A percentile compares a stretch with the other conserved stretches of the same genome.
Evolutionary conservation across 2,797 vertebrate species (phyloP).

Genomic region (Tangara arthus): DNA sequence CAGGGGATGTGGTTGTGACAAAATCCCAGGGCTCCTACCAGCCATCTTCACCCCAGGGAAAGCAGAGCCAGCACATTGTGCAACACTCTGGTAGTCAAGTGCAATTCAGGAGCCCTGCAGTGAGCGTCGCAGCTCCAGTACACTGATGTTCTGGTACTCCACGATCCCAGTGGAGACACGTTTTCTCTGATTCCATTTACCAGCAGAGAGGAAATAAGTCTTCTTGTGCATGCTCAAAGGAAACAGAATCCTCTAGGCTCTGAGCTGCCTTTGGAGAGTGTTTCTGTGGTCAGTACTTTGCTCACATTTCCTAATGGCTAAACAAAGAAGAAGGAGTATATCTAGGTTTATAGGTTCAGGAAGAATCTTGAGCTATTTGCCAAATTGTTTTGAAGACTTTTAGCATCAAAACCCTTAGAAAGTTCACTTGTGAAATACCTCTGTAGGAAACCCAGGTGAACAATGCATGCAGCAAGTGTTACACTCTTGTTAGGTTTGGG

Average conservation of each 20-base stretch:
- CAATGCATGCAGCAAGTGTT: background rate
- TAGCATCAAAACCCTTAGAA: background rate
- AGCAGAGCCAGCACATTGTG: background rate
- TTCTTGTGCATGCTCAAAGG: accelerated
- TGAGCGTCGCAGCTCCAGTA: accelerated
- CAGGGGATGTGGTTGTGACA: background rate
- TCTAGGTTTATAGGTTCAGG: background rate
- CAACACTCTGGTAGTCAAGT: background rate
- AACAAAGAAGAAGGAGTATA: background rate
- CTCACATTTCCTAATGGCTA: background rate
- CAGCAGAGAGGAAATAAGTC: background rate
- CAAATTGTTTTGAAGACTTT: background rate
- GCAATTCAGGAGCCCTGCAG: background rate
- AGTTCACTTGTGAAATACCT: slow-evolving; percentile 1
- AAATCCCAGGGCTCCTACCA: background rate
- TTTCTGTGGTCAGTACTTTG: background rate
- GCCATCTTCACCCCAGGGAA: accelerated
- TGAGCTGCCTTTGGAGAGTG: background rate
- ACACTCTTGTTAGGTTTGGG: background rate
- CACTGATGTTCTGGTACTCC: accelerated
- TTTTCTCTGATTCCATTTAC: background rate
- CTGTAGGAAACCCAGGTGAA: background rate
- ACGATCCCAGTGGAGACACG: accelerated
- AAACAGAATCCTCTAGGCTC: background rate
- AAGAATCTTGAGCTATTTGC: background rate